Evolutionary conservation across 2,888 invertebrate species (phyloP), one percentile per base, ranked within the genome.

Genomic region (Pyrrhia umbra): DNA sequence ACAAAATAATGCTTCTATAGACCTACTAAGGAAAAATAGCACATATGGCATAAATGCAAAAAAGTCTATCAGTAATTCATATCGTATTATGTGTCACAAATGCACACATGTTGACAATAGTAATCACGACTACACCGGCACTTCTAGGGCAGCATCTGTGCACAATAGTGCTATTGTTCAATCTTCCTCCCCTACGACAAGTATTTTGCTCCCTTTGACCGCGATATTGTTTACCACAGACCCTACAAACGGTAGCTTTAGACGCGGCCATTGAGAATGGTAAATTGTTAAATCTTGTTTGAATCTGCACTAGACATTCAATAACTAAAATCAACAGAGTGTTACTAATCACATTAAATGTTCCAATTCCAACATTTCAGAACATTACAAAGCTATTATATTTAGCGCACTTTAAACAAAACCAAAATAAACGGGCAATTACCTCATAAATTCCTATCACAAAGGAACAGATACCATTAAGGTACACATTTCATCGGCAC

Each of bases 111-210:
- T 84, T 80, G 81, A 50, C 57, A 67, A 61, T 69, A 65, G 60
- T 57, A 65, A 79, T 86, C 81, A 80, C 75, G 54, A 69, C 79
- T 79, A 79, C 64, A 73, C 71, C 80, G 40, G 67, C 82, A 80
- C 79, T 82, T 81, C 75, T 78, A 81, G 76, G 76, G 75, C 80
- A 87, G 72, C 91, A 92, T 91, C 89, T 92, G 92, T 86, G 85
- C 87, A 86, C 87, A 90, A 90, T 88, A 79, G 83, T 68, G 62
- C 46, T 58, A 59, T 80, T 77, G 78, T 75, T 59, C 55, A 80
- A 75, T 65, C 67, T 64, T 73, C 60, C 75, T 68, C 83, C 83
- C 81, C 77, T 70, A 75, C 68, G 77, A 69, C 79, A 81, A 80
- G 79, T 83, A 82, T 77, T 80, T 77, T 69, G 46, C 68, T 81